phyloP scores from a whole-genome alignment of 92 coral and sea anemone genomes.

The Porites lobata region DNA sequence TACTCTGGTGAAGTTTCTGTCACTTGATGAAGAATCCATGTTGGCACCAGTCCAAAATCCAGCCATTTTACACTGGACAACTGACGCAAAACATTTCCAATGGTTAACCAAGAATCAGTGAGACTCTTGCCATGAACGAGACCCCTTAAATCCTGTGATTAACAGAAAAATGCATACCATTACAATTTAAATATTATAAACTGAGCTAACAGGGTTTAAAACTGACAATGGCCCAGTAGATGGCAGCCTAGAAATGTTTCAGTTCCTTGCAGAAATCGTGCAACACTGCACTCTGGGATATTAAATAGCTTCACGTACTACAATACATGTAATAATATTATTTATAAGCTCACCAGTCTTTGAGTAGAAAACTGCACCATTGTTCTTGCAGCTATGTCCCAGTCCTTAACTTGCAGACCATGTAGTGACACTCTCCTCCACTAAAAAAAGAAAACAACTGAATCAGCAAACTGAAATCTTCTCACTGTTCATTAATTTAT shows the following conservation, averaged over 20 bases:
- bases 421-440: slow-evolving; percentile 76
- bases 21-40: slow-evolving; percentile 74
- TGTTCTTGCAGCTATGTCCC: slow-evolving; percentile 72
- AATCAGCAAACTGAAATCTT: not conserved
- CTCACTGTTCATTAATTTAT: too few species aligned
- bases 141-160: slow-evolving; percentile 72
- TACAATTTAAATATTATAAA: not conserved
- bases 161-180: not conserved
- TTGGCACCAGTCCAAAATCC: slow-evolving; percentile 82
- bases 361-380: slow-evolving; percentile 62
- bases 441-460: slow-evolving; percentile 16
- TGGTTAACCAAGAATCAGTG: slow-evolving; percentile 64
- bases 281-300: too few species aligned
- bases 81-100: slow-evolving; percentile 66
- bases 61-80: slow-evolving; percentile 64
- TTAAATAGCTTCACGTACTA: not conserved
- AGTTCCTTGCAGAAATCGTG: not conserved
- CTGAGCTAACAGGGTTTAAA: not conserved
- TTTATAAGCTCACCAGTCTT: slow-evolving; percentile 61
- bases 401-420: slow-evolving; percentile 61
- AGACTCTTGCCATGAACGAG: slow-evolving; percentile 65
- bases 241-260: not conserved
- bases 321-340: not conserved
- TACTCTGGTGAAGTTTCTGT: slow-evolving; percentile 73
- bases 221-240: not conserved